These are phyloP conservation scores for Platyscapa corneri DNA, from an alignment of 1,140 invertebrate species.

Conservation along the genomic window DNA sequence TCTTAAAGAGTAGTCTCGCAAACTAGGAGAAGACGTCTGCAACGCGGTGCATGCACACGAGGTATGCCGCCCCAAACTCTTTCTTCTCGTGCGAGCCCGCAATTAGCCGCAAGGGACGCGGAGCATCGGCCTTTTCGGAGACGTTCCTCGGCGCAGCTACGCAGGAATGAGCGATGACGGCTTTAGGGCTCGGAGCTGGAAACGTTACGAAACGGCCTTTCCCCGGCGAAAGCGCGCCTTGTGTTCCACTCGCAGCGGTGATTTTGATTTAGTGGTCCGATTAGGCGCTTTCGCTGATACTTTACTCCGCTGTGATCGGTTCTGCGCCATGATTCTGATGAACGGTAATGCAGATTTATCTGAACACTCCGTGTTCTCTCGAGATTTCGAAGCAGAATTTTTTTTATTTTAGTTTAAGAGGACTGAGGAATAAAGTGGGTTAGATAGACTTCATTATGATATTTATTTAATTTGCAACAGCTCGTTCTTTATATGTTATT, in stretches of 20 bases:
- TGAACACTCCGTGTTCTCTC: neutral
- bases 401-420: neutral
- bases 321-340: neutral
- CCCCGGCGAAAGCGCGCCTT: neutral
- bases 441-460: neutral
- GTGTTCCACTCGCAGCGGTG: no score
- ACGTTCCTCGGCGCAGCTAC: neutral
- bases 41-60: neutral
- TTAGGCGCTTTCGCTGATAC: neutral
- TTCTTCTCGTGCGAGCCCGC: neutral
- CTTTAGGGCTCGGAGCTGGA: neutral
- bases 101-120: conserved; percentile 7
- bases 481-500: neutral
- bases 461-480: neutral
- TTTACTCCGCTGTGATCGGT: neutral
- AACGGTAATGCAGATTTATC: neutral
- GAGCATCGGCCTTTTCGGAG: neutral
- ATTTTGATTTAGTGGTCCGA: neutral
- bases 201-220: neutral
- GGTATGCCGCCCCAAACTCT: neutral
- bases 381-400: neutral
- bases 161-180: conserved; percentile 10
- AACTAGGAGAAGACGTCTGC: neutral
- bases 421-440: neutral
- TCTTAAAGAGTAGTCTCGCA: neutral